Conservation (phyloP, 1,140 invertebrate species). For the Rhyzopertha dominica region DNA sequence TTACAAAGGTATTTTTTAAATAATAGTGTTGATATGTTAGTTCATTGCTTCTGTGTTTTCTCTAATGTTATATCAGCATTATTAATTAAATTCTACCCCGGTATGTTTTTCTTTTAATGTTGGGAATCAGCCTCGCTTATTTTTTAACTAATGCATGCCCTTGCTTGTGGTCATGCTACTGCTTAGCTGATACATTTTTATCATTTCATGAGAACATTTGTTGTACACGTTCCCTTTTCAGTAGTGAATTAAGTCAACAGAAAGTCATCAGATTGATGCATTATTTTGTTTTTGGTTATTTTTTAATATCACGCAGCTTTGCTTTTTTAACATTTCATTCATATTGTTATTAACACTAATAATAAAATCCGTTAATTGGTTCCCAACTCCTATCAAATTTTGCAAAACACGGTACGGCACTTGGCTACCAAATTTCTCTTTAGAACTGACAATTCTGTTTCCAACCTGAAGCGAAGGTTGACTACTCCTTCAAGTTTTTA, state of each 20-base stretch:
- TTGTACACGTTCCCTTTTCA: conserved; percentile 1
- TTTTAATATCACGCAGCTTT: too few species aligned
- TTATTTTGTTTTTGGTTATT: too few species aligned
- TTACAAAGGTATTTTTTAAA: too few species aligned
- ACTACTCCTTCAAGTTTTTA: not conserved
- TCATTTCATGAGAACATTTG: conserved; percentile 5
- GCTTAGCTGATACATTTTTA: conserved; percentile 28
- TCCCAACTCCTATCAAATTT: conserved; percentile 27
- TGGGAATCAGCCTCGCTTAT: conserved; percentile 38
- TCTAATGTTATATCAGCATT: too few species aligned
- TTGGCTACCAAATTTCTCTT: conserved; percentile 41
- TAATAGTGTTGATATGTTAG: too few species aligned
- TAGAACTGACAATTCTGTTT: conserved; percentile 12
- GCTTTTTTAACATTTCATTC: conserved; percentile 31
- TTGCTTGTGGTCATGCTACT: conserved; percentile 42
- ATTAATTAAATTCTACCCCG: not conserved
- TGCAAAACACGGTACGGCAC: conserved; percentile 44
- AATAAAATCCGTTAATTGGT: conserved; percentile 27
- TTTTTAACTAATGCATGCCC: conserved; percentile 42
- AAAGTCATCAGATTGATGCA: too few species aligned
- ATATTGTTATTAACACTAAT: conserved; percentile 40
- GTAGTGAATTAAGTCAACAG: too few species aligned
- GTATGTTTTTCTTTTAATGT: conserved; percentile 15
- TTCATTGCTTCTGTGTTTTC: too few species aligned
- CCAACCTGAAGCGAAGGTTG: not conserved